phyloP scores from a whole-genome alignment of 2,888 invertebrate genomes.

The Dichetophora obliterata region DNA sequence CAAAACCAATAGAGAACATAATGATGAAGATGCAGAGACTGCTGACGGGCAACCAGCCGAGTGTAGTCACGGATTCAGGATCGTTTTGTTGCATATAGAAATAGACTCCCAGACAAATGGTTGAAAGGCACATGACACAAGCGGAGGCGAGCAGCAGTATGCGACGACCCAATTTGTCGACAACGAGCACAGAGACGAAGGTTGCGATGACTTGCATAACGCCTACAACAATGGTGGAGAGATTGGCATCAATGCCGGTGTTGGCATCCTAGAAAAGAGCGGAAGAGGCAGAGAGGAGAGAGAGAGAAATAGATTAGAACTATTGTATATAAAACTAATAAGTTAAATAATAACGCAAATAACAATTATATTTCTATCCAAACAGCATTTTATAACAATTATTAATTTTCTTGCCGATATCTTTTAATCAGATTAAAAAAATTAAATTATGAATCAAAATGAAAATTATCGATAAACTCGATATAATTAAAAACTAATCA shows the following conservation, averaged over 20 bases:
- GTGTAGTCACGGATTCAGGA: conserved; percentile 67
- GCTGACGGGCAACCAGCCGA: conserved; percentile 82
- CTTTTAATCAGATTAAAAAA: too few species aligned
- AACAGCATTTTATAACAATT: too few species aligned
- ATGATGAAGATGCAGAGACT: conserved; percentile 83
- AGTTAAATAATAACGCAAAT: too few species aligned
- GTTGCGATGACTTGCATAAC: conserved; percentile 80
- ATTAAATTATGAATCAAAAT: too few species aligned
- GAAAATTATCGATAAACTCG: too few species aligned
- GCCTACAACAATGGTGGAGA: conserved; percentile 85
- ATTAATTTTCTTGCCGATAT: too few species aligned
- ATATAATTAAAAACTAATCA: too few species aligned
- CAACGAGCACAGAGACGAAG: conserved; percentile 79
- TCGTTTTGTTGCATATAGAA: conserved; percentile 71
- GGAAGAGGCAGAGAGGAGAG: too few species aligned
- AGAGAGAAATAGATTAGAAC: neutral
- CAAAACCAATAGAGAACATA: conserved; percentile 86
- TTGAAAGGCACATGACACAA: conserved; percentile 77
- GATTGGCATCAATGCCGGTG: conserved; percentile 72
- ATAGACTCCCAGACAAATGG: conserved; percentile 78
- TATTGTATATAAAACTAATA: too few species aligned
- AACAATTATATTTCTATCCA: too few species aligned
- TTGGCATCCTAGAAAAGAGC: conserved; percentile 58
- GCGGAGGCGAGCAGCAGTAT: conserved; percentile 81
- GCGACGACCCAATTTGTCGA: conserved; percentile 85